A percentile compares a stretch with the other conserved stretches of the same genome.
phyloP scores from a whole-genome alignment of 2,113 vertebrate species.

The Clarias gariepinus region DNA sequence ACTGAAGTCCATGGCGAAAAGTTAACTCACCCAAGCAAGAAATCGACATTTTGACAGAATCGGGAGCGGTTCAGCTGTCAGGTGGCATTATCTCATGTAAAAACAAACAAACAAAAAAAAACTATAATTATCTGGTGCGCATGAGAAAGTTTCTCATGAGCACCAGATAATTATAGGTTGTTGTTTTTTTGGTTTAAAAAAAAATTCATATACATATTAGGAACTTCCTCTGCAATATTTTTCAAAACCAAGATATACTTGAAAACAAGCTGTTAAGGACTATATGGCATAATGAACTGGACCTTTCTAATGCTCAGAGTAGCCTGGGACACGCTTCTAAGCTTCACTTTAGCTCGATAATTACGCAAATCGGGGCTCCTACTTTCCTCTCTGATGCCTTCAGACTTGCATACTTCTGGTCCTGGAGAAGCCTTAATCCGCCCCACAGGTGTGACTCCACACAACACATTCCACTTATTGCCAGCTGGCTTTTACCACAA shows the following conservation, averaged over 20 bases:
- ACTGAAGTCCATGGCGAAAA: too few species aligned
- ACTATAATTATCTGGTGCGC: not conserved
- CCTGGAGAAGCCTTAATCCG: conserved; percentile 23
- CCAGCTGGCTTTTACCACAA: conserved; percentile 61
- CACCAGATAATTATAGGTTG: too few species aligned
- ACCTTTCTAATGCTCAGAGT: not conserved
- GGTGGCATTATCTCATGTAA: too few species aligned
- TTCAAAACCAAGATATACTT: not conserved
- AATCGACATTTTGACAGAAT: too few species aligned
- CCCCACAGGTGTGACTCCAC: conserved; percentile 62
- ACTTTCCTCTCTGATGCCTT: not conserved
- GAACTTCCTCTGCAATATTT: not conserved
- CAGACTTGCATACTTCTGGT: conserved; percentile 4
- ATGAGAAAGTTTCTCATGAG: too few species aligned
- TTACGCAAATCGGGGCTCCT: not conserved
- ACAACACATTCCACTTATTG: conserved; percentile 69
- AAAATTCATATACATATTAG: too few species aligned
- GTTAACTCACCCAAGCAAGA: too few species aligned
- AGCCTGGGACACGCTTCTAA: not conserved
- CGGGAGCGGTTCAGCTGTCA: too few species aligned
- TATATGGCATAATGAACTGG: not conserved
- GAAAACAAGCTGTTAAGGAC: not conserved
- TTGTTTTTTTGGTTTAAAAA: too few species aligned
- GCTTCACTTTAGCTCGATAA: conserved; percentile 1
- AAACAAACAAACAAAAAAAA: not conserved